Evolutionary conservation across 2,888 invertebrate genomes (phyloP).

Genomic region (Tenthredo livida): DNA sequence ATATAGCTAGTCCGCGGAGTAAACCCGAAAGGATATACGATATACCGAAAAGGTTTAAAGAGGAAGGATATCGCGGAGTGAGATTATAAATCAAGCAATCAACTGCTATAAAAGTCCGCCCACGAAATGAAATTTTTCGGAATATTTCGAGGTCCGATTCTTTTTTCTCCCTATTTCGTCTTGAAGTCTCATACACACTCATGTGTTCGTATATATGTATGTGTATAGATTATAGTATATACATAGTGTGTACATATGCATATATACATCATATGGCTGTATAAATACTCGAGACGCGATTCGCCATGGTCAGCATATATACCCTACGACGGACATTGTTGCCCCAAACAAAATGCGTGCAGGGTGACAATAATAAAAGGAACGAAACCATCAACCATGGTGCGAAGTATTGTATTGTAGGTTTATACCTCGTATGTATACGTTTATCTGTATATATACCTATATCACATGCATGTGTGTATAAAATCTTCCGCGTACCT

Average conservation of each 20-base stretch:
- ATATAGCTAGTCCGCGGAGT: not conserved
- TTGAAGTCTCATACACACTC: too few species aligned
- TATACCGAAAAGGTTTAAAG: not conserved
- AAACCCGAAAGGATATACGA: not conserved
- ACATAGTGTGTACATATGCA: too few species aligned
- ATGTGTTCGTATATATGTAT: not conserved
- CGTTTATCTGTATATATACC: not conserved
- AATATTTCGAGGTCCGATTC: conserved; percentile 42
- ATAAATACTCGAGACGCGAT: conserved; percentile 57
- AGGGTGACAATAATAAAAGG: conserved; percentile 53
- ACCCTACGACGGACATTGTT: conserved; percentile 60
- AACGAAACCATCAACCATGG: conserved; percentile 56
- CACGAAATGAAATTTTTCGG: conserved; percentile 66
- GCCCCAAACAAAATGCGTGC: conserved; percentile 65
- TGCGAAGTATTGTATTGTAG: conserved; percentile 50
- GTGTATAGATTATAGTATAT: not conserved
- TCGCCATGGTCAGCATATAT: conserved; percentile 62
- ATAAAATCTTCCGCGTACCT: conserved; percentile 55
- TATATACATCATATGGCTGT: not conserved
- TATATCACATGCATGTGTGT: conserved; percentile 15
- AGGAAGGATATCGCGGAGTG: conserved; percentile 55
- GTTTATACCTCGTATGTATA: conserved; percentile 28
- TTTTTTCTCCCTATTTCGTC: conserved; percentile 30
- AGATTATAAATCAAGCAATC: conserved; percentile 74
- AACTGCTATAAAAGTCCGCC: conserved; percentile 75